Evolutionary conservation across 1,140 invertebrate species (phyloP).

Genomic region (Choristoneura fumiferana): DNA sequence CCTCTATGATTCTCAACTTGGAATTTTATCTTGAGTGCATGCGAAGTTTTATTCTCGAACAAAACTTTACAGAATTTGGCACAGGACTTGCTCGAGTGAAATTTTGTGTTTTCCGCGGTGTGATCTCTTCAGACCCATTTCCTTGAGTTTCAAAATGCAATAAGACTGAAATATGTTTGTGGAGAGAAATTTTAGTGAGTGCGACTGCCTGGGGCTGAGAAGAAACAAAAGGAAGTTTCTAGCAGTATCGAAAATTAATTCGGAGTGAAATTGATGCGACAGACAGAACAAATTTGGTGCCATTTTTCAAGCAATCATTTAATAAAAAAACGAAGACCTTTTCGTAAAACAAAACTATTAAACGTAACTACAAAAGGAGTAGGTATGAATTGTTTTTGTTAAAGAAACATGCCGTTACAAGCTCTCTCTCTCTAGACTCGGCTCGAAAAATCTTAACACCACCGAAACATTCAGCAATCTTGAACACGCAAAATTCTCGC

Average conservation of each 20-base stretch:
- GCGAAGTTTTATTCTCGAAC: not conserved
- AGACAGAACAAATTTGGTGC: not conserved
- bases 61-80: conserved; percentile 13
- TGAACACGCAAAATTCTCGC: conserved; percentile 14
- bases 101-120: conserved; percentile 5
- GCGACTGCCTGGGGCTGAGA: not conserved
- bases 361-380: too few species aligned
- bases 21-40: conserved; percentile 6
- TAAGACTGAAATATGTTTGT: conserved; percentile 12
- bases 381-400: too few species aligned
- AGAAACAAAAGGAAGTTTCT: not conserved
- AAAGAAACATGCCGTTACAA: too few species aligned
- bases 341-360: too few species aligned
- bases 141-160: not conserved
- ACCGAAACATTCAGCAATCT: not conserved
- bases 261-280: not conserved
- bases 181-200: conserved; percentile 6
- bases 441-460: conserved; percentile 5
- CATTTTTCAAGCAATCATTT: too few species aligned
- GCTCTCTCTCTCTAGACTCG: too few species aligned
- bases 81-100: not conserved
- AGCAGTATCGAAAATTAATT: not conserved
- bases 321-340: too few species aligned
- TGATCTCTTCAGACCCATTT: conserved; percentile 1
- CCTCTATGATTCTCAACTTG: not conserved